These are phyloP conservation scores for Larimichthys crocea DNA, from an alignment of 2,113 vertebrate genomes.

Conservation along the genomic window DNA sequence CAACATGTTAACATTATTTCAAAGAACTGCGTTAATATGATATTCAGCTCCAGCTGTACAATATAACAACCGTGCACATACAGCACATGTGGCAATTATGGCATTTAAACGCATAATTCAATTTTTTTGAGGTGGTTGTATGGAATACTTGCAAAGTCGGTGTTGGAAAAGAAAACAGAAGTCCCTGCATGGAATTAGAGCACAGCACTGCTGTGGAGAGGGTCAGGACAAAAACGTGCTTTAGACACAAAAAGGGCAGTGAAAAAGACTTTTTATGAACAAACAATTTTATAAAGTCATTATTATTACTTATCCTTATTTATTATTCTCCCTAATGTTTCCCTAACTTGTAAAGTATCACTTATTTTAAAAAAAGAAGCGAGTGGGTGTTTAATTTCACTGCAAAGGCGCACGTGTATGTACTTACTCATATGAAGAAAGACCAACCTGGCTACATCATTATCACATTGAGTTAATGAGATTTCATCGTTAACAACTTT, in stretches of 20 bases:
- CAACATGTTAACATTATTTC: background rate
- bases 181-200: no score
- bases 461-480: slow-evolving; percentile 19
- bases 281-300: no score
- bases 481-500: slow-evolving; percentile 1
- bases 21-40: background rate
- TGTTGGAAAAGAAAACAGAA: no score
- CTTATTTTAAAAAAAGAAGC: background rate
- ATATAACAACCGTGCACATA: background rate
- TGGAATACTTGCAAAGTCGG: no score
- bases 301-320: no score
- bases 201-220: no score
- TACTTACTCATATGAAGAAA: background rate
- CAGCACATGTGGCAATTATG: no score
- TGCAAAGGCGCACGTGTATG: background rate
- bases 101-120: no score
- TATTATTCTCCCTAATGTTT: background rate
- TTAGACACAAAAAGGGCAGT: no score
- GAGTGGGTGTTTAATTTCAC: background rate
- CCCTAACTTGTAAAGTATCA: background rate
- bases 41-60: background rate
- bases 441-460: background rate
- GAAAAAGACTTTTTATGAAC: background rate
- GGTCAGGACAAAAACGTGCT: no score
- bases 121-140: no score